These are phyloP conservation scores for Agonopterix arenella DNA, from an alignment of 2,888 invertebrate genomes.

Conservation along the genomic window DNA sequence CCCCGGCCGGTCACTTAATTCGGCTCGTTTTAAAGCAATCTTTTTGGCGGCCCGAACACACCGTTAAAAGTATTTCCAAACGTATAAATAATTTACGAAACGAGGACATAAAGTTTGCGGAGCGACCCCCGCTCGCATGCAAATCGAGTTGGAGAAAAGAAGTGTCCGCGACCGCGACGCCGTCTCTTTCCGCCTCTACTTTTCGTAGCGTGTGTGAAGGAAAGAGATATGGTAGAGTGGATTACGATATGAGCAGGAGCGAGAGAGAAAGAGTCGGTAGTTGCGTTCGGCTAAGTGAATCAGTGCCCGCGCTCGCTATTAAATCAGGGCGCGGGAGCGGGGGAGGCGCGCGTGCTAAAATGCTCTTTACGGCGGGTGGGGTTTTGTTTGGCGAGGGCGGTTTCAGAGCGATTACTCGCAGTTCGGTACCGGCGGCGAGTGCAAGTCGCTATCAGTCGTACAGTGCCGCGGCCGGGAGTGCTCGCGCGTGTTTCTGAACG, in stretches of 20 bases:
- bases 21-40: slow-evolving; percentile 61
- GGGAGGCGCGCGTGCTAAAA: slow-evolving; percentile 66
- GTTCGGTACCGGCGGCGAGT: slow-evolving; percentile 19
- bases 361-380: slow-evolving; percentile 73
- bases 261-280: slow-evolving; percentile 60
- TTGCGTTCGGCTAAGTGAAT: slow-evolving; percentile 75
- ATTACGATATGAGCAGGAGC: slow-evolving; percentile 34
- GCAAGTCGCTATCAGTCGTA: slow-evolving; percentile 27
- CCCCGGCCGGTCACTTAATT: slow-evolving; percentile 57
- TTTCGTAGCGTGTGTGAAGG: slow-evolving; percentile 25
- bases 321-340: slow-evolving; percentile 70
- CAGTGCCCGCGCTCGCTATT: slow-evolving; percentile 75
- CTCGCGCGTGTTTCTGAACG: slow-evolving; percentile 39
- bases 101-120: slow-evolving; percentile 75
- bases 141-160: slow-evolving; percentile 73
- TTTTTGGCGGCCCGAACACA: slow-evolving; percentile 55
- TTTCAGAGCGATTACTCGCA: slow-evolving; percentile 58
- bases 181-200: slow-evolving; percentile 49
- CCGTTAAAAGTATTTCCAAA: slow-evolving; percentile 74
- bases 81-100: slow-evolving; percentile 74
- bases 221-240: slow-evolving; percentile 26
- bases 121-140: slow-evolving; percentile 70
- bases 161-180: slow-evolving; percentile 54
- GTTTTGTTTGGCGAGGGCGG: slow-evolving; percentile 75
- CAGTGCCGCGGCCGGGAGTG: slow-evolving; percentile 44